These are phyloP conservation scores for Drosophila monieri DNA, from an alignment of 2,888 invertebrate genomes.

Conservation along the genomic window DNA sequence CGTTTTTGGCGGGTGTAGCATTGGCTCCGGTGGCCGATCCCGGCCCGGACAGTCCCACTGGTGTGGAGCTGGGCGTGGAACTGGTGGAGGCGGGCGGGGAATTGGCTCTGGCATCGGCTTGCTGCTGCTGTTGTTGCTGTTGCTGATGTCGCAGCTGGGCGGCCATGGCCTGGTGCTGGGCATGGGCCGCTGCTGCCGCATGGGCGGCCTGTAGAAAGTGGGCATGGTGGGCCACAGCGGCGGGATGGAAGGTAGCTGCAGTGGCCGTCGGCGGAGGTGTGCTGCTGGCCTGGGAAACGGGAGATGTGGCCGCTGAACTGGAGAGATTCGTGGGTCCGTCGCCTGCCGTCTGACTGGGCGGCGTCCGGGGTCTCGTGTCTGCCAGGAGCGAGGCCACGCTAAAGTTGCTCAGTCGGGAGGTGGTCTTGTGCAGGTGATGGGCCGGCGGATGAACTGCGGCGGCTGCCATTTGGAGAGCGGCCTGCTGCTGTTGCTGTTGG, in stretches of 20 bases:
- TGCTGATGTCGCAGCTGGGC: slow-evolving; percentile 67
- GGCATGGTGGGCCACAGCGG: slow-evolving; percentile 81
- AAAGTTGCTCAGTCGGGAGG: slow-evolving; percentile 90
- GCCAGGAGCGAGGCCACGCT: slow-evolving; percentile 94
- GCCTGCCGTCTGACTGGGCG: slow-evolving; percentile 53
- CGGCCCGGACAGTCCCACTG: slow-evolving; percentile 32
- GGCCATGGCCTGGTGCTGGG: slow-evolving; percentile 72
- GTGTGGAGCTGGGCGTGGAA: slow-evolving; percentile 73
- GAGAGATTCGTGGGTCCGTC: slow-evolving; percentile 82
- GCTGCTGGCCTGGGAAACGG: slow-evolving; percentile 75
- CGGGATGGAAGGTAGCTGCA: slow-evolving; percentile 64
- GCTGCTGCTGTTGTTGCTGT: slow-evolving; percentile 66
- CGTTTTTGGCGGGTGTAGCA: slow-evolving; percentile 78
- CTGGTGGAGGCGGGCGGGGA: slow-evolving; percentile 77
- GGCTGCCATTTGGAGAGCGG: slow-evolving; percentile 71
- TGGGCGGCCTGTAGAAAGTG: slow-evolving; percentile 80
- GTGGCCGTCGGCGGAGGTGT: slow-evolving; percentile 55
- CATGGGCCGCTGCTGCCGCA: slow-evolving; percentile 77
- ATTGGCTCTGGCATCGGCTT: slow-evolving; percentile 64
- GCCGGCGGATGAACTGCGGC: slow-evolving; percentile 72
- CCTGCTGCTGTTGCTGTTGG: slow-evolving; percentile 65
- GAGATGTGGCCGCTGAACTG: slow-evolving; percentile 80
- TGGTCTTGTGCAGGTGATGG: slow-evolving; percentile 85
- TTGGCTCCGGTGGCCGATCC: slow-evolving; percentile 18
- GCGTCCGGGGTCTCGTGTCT: slow-evolving; percentile 88